These are phyloP conservation scores for Dasypolia templi DNA, from an alignment of 2,888 invertebrate species.

Conservation along the genomic window DNA sequence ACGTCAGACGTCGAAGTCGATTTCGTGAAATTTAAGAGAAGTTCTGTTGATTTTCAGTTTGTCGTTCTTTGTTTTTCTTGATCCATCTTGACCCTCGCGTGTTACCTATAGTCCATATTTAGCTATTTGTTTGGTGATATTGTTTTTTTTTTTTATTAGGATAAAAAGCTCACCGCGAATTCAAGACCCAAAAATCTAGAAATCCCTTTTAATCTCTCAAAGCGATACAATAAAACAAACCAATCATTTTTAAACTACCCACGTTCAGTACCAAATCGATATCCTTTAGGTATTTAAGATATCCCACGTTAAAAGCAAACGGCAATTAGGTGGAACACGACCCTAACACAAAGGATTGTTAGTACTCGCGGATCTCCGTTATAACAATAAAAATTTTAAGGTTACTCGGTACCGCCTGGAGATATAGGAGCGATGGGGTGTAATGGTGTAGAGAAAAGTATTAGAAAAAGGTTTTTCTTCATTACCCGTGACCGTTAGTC, in stretches of 20 bases:
- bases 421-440: slow-evolving; percentile 14
- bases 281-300: slow-evolving; percentile 48
- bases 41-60: no score
- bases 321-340: slow-evolving; percentile 57
- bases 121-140: not conserved
- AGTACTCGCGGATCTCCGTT: slow-evolving; percentile 37
- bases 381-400: slow-evolving; percentile 70
- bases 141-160: not conserved
- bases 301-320: slow-evolving; percentile 64
- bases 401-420: slow-evolving; percentile 35
- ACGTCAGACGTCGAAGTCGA: no score
- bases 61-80: no score
- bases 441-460: slow-evolving; percentile 20
- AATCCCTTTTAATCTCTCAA: not conserved
- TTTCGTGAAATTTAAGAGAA: no score
- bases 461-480: not conserved
- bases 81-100: no score
- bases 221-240: not conserved
- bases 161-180: not conserved
- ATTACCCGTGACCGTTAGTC: no score
- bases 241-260: slow-evolving; percentile 27
- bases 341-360: slow-evolving; percentile 45
- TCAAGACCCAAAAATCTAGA: not conserved
- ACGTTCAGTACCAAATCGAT: slow-evolving; percentile 42
- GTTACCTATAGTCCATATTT: not conserved